Evolutionary conservation across 2,113 vertebrate species (phyloP).

Genomic region (Phocoena phocoena): DNA sequence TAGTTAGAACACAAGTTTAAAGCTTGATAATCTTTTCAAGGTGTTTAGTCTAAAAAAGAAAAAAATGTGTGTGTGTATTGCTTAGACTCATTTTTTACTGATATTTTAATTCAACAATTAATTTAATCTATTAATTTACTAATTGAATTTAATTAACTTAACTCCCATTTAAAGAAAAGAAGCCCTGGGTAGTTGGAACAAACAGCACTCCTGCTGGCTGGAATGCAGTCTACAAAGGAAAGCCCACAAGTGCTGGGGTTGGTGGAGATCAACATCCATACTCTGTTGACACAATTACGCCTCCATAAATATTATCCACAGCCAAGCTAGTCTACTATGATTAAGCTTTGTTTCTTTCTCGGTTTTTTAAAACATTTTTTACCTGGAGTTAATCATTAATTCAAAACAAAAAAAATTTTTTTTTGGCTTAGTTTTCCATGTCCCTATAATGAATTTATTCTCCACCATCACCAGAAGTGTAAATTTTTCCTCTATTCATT

Average conservation of each 20-base stretch:
- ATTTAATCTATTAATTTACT: not conserved
- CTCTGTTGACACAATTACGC: not conserved
- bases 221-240: not conserved
- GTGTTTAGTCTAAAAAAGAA: not conserved
- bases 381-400: not conserved
- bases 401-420: not conserved
- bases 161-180: not conserved
- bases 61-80: not conserved
- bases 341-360: not conserved
- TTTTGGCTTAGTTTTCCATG: not conserved
- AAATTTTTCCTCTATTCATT: not conserved
- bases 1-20: not conserved
- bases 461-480: not conserved
- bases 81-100: not conserved
- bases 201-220: not conserved
- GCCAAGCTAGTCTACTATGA: not conserved
- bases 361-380: not conserved
- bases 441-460: not conserved
- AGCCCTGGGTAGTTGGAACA: not conserved
- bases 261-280: not conserved
- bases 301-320: not conserved
- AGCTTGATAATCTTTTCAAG: not conserved
- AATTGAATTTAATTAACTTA: not conserved
- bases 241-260: rapidly evolving
- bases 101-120: constrained; percentile 21